These are phyloP conservation scores for Dendronephthya gigantea DNA, from an alignment of 64 coral and sea anemone genomes.

Conservation along the genomic window DNA sequence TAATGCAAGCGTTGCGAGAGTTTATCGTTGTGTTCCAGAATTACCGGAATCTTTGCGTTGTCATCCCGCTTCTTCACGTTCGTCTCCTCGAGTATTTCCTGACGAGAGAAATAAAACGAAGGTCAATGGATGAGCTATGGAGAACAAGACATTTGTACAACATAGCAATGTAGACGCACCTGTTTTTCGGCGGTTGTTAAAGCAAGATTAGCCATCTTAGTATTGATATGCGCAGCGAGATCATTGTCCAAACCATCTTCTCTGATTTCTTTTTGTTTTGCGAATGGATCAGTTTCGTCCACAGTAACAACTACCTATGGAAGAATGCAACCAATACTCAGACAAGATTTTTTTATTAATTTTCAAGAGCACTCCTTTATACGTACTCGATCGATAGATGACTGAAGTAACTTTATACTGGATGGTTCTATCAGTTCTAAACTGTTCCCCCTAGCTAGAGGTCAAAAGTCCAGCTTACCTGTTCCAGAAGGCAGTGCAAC, in stretches of 20 bases:
- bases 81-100: neutral
- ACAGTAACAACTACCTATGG: constrained; percentile 66
- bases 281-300: constrained; percentile 72
- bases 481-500: constrained; percentile 87
- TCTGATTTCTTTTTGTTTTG: constrained; percentile 45
- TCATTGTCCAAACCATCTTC: constrained; percentile 68
- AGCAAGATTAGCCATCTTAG: constrained; percentile 52
- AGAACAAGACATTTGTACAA: neutral
- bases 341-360: neutral
- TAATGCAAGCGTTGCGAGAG: neutral
- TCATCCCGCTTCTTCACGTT: neutral
- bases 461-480: constrained; percentile 32
- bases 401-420: no score
- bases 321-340: neutral
- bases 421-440: no score
- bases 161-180: constrained; percentile 37
- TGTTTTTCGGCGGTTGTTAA: constrained; percentile 47
- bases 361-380: neutral
- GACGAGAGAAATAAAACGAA: neutral
- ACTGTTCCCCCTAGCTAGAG: no score
- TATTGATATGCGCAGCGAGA: constrained; percentile 55
- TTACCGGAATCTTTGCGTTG: neutral
- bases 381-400: no score
- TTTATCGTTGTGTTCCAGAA: neutral
- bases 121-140: no score